phyloP scores from a whole-genome alignment of 2,888 invertebrate species.

The Xiphydria camelus region DNA sequence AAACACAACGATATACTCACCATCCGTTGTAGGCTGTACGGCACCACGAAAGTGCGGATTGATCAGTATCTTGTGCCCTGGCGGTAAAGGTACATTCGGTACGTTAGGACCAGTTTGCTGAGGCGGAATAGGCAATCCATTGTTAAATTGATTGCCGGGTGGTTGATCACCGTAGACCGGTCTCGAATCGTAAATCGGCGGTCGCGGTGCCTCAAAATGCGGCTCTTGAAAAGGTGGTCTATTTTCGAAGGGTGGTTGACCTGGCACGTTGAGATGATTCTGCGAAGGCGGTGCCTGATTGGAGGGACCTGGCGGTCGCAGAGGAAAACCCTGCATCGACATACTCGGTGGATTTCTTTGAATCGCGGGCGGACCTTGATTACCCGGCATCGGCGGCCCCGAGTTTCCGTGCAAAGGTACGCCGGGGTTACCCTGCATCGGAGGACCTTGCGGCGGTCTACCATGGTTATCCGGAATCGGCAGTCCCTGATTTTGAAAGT shows the following conservation, averaged over 20 bases:
- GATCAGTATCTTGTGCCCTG: slow-evolving; percentile 67
- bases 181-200: slow-evolving; percentile 28
- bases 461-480: slow-evolving; percentile 31
- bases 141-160: slow-evolving; percentile 31
- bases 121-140: slow-evolving; percentile 19
- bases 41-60: slow-evolving; percentile 71
- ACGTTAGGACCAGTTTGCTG: slow-evolving; percentile 22
- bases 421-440: slow-evolving; percentile 33
- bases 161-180: slow-evolving; percentile 26
- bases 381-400: slow-evolving; percentile 24
- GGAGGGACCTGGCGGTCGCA: slow-evolving; percentile 30
- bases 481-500: slow-evolving; percentile 26
- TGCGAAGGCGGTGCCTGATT: slow-evolving; percentile 30
- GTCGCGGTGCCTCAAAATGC: slow-evolving; percentile 31
- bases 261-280: slow-evolving; percentile 32
- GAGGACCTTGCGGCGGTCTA: slow-evolving; percentile 22
- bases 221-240: slow-evolving; percentile 39
- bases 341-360: slow-evolving; percentile 1
- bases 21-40: slow-evolving; percentile 62
- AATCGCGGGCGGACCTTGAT: slow-evolving; percentile 28
- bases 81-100: slow-evolving; percentile 36
- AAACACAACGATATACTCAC: slow-evolving; percentile 47
- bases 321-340: slow-evolving; percentile 36
- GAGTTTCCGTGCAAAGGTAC: slow-evolving; percentile 3
- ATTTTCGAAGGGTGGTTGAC: slow-evolving; percentile 39